Evolutionary conservation across 1,140 invertebrate genomes (phyloP).

Genomic region (Zeugodacus cucurbitae): DNA sequence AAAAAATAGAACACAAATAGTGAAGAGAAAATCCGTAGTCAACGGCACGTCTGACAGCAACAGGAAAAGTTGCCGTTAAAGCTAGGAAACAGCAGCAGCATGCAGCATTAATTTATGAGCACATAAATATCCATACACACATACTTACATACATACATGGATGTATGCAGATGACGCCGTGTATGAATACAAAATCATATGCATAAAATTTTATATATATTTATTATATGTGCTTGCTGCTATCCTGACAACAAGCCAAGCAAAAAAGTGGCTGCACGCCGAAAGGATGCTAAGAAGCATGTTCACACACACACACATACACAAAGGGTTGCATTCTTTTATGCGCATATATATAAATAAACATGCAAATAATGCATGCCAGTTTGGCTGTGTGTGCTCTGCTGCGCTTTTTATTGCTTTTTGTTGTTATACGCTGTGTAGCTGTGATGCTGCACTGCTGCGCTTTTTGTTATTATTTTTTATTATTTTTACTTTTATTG

Average conservation of each 20-base stretch:
- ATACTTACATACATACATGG: neutral
- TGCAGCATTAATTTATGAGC: neutral
- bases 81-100: neutral
- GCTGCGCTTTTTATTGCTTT: neutral
- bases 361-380: neutral
- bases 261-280: conserved; percentile 15
- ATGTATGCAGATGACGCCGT: neutral
- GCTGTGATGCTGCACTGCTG: neutral
- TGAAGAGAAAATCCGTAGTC: neutral
- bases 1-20: neutral
- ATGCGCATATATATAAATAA: neutral
- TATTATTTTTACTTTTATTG: neutral
- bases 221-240: neutral
- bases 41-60: neutral
- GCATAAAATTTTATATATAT: neutral
- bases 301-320: neutral
- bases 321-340: neutral
- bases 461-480: neutral
- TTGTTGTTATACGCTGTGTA: neutral
- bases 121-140: neutral
- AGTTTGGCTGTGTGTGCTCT: neutral
- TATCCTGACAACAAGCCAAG: neutral
- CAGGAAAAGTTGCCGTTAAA: neutral
- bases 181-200: conserved; percentile 6
- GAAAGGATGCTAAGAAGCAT: neutral